Evolutionary conservation across 2,888 invertebrate species (phyloP).

Genomic region (Plebejus argus): DNA sequence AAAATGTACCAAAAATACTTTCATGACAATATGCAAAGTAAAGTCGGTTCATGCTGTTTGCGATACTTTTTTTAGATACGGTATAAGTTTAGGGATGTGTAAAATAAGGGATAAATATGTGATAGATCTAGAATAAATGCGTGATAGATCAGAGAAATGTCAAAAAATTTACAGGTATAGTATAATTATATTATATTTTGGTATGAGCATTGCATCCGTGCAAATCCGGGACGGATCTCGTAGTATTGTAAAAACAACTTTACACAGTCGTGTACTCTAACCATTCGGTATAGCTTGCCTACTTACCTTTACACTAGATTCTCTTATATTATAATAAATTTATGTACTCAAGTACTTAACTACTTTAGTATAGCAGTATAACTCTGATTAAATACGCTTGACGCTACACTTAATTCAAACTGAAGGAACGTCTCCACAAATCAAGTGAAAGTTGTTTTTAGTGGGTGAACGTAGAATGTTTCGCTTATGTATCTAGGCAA

Average conservation of each 20-base stretch:
- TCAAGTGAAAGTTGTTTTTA: not conserved
- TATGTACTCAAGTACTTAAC: not conserved
- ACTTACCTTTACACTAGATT: no score
- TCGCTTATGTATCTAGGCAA: constrained; percentile 26
- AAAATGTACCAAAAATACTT: not conserved
- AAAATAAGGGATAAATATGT: no score
- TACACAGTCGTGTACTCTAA: no score
- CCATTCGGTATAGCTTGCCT: no score
- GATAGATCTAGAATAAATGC: no score
- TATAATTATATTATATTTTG: no score
- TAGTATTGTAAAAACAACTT: no score
- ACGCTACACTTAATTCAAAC: not conserved
- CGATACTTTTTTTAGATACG: not conserved
- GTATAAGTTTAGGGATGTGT: no score
- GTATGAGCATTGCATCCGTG: no score
- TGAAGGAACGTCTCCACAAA: not conserved
- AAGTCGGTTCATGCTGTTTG: not conserved
- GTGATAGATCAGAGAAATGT: no score
- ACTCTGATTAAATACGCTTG: not conserved
- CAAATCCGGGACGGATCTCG: no score
- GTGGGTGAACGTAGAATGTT: constrained; percentile 20
- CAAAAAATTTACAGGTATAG: no score
- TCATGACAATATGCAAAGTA: not conserved
- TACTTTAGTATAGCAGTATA: not conserved
- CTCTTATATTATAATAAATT: not conserved